Conservation (phyloP, 1,140 invertebrate species). For the Drosophila varians region DNA sequence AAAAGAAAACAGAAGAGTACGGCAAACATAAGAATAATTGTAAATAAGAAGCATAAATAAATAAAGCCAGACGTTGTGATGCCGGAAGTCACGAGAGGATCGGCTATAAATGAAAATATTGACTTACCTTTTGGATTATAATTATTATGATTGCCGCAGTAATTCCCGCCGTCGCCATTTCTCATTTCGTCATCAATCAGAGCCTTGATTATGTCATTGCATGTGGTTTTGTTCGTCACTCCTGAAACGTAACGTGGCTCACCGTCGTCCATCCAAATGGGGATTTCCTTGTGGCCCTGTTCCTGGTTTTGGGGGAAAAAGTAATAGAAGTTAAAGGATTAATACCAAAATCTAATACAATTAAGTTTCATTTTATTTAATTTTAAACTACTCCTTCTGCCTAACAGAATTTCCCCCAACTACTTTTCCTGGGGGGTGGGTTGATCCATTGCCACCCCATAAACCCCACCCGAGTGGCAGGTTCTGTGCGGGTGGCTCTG, state of each 20-base stretch:
- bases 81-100: conserved; percentile 37
- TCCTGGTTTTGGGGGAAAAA: conserved; percentile 42
- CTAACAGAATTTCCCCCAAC: too few relatives aligned
- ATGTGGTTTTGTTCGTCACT: conserved; percentile 80
- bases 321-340: background rate
- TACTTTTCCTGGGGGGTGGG: background rate
- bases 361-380: too few relatives aligned
- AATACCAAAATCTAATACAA: too few relatives aligned
- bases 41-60: conserved; percentile 58
- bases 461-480: conserved; percentile 1
- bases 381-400: too few relatives aligned
- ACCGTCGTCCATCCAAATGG: conserved; percentile 76
- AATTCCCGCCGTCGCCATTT: conserved; percentile 42
- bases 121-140: conserved; percentile 49
- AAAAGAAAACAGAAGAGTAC: conserved; percentile 16
- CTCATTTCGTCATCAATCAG: conserved; percentile 80
- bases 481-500: conserved; percentile 1
- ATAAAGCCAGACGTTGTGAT: conserved; percentile 44
- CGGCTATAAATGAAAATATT: conserved; percentile 29
- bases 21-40: conserved; percentile 50
- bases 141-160: conserved; percentile 36
- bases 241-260: conserved; percentile 81
- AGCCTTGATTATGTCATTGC: conserved; percentile 83
- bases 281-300: conserved; percentile 77
- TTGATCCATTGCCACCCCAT: background rate